Percentiles rank a stretch among this genome's conserved stretches.
Evolutionary conservation across 2,113 vertebrate species (phyloP).

Genomic region (Sakesphorus luctuosus): DNA sequence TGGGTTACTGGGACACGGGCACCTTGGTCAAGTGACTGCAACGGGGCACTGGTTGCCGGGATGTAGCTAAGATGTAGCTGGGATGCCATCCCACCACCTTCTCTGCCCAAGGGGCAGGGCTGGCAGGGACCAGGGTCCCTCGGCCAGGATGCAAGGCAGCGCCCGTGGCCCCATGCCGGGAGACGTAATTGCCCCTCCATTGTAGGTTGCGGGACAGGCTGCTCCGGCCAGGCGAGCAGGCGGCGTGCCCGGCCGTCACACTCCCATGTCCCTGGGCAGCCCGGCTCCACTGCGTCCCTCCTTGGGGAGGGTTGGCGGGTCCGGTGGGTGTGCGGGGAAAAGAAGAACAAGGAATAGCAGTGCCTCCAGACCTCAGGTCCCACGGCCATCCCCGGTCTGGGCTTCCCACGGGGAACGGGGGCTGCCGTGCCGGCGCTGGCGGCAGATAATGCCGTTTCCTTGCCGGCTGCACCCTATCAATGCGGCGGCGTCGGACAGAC

Average conservation of each 20-base stretch:
- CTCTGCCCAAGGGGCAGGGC: neutral
- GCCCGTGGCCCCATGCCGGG: neutral
- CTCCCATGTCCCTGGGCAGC: neutral
- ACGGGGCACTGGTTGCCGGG: accelerated
- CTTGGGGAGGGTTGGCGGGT: neutral
- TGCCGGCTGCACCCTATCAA: constrained; percentile 5
- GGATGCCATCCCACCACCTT: neutral
- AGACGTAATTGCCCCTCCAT: neutral
- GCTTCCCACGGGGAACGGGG: neutral
- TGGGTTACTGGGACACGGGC: accelerated
- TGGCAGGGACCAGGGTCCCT: neutral
- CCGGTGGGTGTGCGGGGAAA: neutral
- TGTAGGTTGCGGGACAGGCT: neutral
- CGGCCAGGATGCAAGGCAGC: accelerated
- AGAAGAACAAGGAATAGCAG: neutral
- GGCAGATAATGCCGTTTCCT: constrained; percentile 34
- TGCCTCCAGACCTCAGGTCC: neutral
- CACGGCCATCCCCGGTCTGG: accelerated
- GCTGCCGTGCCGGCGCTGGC: neutral
- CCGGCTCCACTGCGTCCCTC: neutral
- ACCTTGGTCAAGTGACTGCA: neutral
- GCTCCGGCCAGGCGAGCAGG: neutral
- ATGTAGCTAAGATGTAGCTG: too few relatives aligned
- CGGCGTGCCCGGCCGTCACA: neutral
- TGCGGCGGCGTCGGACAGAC: neutral